Base-by-base conservation (phyloP, 2,797 vertebrate species). In the Numenius phaeopus region DNA sequence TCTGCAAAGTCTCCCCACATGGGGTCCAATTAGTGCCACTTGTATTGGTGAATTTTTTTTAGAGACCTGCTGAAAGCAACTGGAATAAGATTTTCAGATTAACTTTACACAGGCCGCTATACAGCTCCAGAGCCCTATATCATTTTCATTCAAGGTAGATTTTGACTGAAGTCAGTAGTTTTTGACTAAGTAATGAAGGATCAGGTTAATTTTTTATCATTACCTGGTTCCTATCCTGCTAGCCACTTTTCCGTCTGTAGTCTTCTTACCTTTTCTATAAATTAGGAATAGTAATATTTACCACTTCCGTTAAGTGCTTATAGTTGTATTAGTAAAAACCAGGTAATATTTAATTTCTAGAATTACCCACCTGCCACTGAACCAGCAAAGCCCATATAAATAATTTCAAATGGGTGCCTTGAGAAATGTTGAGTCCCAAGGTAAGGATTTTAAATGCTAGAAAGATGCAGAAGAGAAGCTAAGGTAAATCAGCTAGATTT, bases 1-100 rank as follows among this genome's bases (percentile, higher is more conserved):
- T 92, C 90, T 90, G 88, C 57, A 0, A n/a, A 82, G 64, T 77
- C 40, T 95, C 94, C 92, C 86, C 32, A 80, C 90, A 50, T 54
- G 94, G 86, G 88, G n/a, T 55, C 92, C 94, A 92, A 75, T 97
- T 93, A 94, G 34, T 93, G 92, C 57, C 71, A 61, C 93, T 93
- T 81, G 67, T 61, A 39, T 40, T 75, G 89, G 86, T 66, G 92
- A 78, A 67, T 59, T 77, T 90, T 84, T 92, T 94, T 80, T 27
- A 87, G 78, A 93, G 83, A 94, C 65, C 82, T 71, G 59, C 93
- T 81, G 75, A 94, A 96, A 91, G 86, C 88, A 85, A 93, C 71
- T 69, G 64, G 46, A 67, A 62, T 81, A 44, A 81, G 65, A 87
- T 89, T 90, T 76, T 93, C 88, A 78, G 88, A 71, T 91, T 92